These are phyloP conservation scores for Mimumesa dahlbomi DNA, from an alignment of 2,888 invertebrate species.

Conservation along the genomic window DNA sequence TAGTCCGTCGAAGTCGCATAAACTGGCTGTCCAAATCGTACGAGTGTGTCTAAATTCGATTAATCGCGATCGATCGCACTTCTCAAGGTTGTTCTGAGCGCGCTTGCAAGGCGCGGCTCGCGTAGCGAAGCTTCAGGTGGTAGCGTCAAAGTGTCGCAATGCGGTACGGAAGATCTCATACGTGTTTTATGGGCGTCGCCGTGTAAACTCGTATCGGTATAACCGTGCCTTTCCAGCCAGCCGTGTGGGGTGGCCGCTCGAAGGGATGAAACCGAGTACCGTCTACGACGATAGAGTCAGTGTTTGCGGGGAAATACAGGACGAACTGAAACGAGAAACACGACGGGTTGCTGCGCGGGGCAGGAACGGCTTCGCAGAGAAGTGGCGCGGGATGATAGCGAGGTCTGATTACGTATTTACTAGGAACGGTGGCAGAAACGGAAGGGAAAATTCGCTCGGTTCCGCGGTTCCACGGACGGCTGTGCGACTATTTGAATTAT, in stretches of 20 bases:
- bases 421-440: slow-evolving; percentile 73
- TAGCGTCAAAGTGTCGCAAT: slow-evolving; percentile 70
- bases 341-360: slow-evolving; percentile 37
- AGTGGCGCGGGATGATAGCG: slow-evolving; percentile 67
- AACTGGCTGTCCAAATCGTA: too few species aligned
- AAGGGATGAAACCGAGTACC: slow-evolving; percentile 44
- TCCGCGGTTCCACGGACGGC: slow-evolving; percentile 74
- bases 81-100: too few species aligned
- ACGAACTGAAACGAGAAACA: slow-evolving; percentile 56
- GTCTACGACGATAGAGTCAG: slow-evolving; percentile 52
- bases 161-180: slow-evolving; percentile 67
- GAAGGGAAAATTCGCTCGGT: slow-evolving; percentile 78
- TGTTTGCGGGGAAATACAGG: slow-evolving; percentile 43
- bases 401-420: slow-evolving; percentile 80
- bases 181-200: slow-evolving; percentile 66
- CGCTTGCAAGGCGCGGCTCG: too few species aligned
- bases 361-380: slow-evolving; percentile 14
- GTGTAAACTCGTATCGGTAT: slow-evolving; percentile 71
- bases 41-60: too few species aligned
- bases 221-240: slow-evolving; percentile 30
- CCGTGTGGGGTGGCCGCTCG: slow-evolving; percentile 1
- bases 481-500: slow-evolving; percentile 79
- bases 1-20: too few species aligned
- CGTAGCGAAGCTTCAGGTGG: slow-evolving; percentile 24
- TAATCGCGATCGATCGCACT: too few species aligned